phyloP scores from a whole-genome alignment of 1,140 invertebrate genomes.

The Leptinotarsa lineolata region DNA sequence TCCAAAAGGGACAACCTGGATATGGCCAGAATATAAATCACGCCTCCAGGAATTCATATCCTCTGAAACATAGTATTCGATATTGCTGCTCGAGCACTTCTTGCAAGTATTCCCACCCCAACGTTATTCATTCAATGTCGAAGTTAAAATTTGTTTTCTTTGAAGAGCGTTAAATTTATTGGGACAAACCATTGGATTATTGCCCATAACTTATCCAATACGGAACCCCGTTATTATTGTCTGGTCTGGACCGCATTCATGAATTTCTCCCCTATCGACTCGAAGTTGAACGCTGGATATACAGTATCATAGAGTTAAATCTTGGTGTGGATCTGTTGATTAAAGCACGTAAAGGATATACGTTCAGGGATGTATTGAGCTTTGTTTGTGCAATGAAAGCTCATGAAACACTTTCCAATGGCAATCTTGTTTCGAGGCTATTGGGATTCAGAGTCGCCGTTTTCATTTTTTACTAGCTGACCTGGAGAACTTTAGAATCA shows the following conservation, averaged over 20 bases:
- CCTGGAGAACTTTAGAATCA: too few species aligned
- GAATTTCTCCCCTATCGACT: constrained; percentile 20
- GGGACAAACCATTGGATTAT: constrained; percentile 25
- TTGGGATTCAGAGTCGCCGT: too few species aligned
- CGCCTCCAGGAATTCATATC: background rate
- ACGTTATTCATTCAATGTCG: constrained; percentile 25
- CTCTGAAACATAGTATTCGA: constrained; percentile 17
- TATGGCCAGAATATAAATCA: background rate
- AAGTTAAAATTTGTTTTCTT: constrained; percentile 30
- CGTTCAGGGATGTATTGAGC: background rate
- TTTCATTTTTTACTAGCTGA: too few species aligned
- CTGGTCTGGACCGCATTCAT: constrained; percentile 16
- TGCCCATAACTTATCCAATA: constrained; percentile 23
- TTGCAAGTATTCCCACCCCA: background rate
- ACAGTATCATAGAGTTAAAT: constrained; percentile 13
- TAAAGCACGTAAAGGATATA: constrained; percentile 30
- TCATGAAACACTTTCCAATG: too few species aligned
- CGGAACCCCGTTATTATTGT: constrained; percentile 23
- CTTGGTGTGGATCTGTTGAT: constrained; percentile 16
- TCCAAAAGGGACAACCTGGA: background rate
- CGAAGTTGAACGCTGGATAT: background rate
- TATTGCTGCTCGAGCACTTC: constrained; percentile 19
- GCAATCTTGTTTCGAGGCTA: too few species aligned
- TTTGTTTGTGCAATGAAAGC: too few species aligned
- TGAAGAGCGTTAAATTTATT: constrained; percentile 23